Percentiles rank a stretch among this genome's conserved stretches.
Conservation (phyloP, 2,888 invertebrate species). For the Conomelus anceps region DNA sequence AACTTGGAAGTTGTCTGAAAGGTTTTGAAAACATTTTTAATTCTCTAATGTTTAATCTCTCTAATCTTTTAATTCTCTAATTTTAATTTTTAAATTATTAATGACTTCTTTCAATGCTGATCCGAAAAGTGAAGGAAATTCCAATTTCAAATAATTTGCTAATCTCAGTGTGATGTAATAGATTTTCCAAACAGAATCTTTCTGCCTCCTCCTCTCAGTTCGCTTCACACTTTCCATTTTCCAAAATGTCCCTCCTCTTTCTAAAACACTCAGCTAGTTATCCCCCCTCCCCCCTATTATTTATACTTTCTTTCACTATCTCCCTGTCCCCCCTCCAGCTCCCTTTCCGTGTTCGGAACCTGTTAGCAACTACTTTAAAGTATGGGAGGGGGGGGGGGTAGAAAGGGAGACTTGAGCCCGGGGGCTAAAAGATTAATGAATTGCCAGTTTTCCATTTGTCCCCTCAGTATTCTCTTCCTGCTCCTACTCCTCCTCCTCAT, state of each 20-base stretch:
- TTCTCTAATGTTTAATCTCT: too few relatives aligned
- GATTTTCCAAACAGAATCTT: background rate
- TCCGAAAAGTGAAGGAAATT: too few relatives aligned
- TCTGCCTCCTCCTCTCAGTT: background rate
- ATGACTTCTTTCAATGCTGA: too few relatives aligned
- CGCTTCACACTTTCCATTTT: background rate
- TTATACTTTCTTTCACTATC: conserved; percentile 16
- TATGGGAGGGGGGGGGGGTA: too few relatives aligned
- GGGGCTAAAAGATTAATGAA: background rate
- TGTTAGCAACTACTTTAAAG: background rate
- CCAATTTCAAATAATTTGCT: too few relatives aligned
- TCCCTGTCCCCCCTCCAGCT: conserved; percentile 26
- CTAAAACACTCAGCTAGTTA: background rate
- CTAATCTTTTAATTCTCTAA: too few relatives aligned
- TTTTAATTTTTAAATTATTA: too few relatives aligned
- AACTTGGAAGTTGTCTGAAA: too few relatives aligned
- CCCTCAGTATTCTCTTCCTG: too few relatives aligned
- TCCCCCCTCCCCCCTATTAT: conserved; percentile 20
- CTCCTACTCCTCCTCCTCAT: too few relatives aligned
- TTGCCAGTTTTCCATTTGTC: background rate
- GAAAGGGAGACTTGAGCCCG: background rate
- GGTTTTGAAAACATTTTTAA: too few relatives aligned
- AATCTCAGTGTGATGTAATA: background rate
- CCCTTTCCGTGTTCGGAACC: conserved; percentile 7
- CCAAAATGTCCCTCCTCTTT: background rate